Evolutionary conservation across 1,140 invertebrate genomes (phyloP).

Genomic region (Ostrea denselamellosa): DNA sequence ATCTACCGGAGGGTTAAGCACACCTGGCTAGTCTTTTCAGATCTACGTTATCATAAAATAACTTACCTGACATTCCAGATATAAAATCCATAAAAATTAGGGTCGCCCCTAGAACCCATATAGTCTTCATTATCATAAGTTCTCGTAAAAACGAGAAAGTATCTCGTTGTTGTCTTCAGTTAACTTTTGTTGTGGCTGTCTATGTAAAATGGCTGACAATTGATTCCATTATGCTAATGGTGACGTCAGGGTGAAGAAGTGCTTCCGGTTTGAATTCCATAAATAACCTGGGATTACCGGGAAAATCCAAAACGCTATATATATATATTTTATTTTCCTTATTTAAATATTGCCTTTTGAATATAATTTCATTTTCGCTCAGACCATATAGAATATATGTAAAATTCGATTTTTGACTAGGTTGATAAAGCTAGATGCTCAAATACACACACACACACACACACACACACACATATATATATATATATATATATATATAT

Average conservation of each 20-base stretch:
- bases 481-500: too few species aligned
- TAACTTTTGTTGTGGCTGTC: slow-evolving; percentile 25
- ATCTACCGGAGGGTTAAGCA: neutral
- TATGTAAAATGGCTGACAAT: slow-evolving; percentile 29
- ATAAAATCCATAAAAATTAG: slow-evolving; percentile 29
- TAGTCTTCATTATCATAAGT: neutral
- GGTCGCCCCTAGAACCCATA: slow-evolving; percentile 29
- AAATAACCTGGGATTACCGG: neutral
- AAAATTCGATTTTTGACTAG: too few species aligned
- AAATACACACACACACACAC: too few species aligned
- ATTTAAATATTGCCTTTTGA: neutral
- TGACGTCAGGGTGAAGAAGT: slow-evolving; percentile 3
- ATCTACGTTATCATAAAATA: neutral
- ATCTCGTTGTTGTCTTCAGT: slow-evolving; percentile 23
- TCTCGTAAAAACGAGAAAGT: slow-evolving; percentile 34
- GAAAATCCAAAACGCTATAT: neutral
- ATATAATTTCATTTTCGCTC: too few species aligned
- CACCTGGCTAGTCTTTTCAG: neutral
- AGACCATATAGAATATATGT: too few species aligned
- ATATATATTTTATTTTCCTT: neutral
- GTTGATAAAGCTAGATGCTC: too few species aligned
- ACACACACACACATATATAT: too few species aligned
- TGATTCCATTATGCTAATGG: slow-evolving; percentile 39
- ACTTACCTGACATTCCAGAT: slow-evolving; percentile 27
- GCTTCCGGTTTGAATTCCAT: slow-evolving; percentile 7